Percentiles rank a stretch among this genome's conserved stretches.
phyloP scores from a whole-genome alignment of 2,113 vertebrate genomes.

The Ancistrus triradiatus region DNA sequence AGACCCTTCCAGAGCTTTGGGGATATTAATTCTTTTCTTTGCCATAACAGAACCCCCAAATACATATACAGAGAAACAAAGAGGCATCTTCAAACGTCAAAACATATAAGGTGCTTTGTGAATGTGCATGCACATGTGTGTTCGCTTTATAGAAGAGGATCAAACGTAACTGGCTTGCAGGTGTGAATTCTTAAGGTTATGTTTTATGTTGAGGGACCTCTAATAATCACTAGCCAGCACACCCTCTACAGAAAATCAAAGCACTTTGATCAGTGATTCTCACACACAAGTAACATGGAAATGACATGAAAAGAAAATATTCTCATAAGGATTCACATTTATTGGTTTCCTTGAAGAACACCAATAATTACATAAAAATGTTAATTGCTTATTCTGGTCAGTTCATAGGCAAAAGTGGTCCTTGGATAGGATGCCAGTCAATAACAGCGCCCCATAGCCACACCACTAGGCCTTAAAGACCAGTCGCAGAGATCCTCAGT shows the following conservation, averaged over 20 bases:
- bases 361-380: too few species aligned
- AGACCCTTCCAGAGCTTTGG: constrained; percentile 3
- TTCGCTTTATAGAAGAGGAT: constrained; percentile 17
- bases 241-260: neutral
- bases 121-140: constrained; percentile 1
- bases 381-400: too few species aligned
- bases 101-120: neutral
- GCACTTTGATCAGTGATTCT: neutral
- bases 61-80: constrained; percentile 36
- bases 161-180: constrained; percentile 9
- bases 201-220: neutral
- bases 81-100: neutral
- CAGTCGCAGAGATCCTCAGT: too few species aligned
- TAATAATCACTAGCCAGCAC: constrained; percentile 12
- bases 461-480: too few species aligned
- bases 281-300: too few species aligned
- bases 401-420: too few species aligned
- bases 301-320: too few species aligned
- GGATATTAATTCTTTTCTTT: neutral
- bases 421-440: too few species aligned
- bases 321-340: too few species aligned
- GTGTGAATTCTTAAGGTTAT: constrained; percentile 3
- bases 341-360: too few species aligned
- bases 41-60: constrained; percentile 18
- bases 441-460: too few species aligned